These are phyloP conservation scores for Cephalophus harveyi DNA, from an alignment of 2,113 vertebrate species.

Conservation along the genomic window DNA sequence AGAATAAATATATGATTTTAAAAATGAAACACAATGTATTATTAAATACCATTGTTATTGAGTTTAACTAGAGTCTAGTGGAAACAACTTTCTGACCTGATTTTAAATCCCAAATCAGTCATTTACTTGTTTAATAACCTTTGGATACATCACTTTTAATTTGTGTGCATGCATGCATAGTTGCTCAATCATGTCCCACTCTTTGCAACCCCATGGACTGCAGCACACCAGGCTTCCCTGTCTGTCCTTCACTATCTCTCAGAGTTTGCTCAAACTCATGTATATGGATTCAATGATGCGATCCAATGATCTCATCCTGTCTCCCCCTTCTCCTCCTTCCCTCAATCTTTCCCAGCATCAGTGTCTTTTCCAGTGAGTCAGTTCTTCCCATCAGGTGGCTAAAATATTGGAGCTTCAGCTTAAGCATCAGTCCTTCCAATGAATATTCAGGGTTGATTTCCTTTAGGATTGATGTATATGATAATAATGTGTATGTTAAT, in stretches of 20 bases:
- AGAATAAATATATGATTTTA: not conserved
- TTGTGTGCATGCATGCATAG: not conserved
- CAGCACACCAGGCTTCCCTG: not conserved
- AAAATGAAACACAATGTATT: not conserved
- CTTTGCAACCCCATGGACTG: not conserved
- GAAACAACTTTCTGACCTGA: not conserved
- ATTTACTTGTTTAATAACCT: not conserved
- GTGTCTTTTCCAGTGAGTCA: not conserved
- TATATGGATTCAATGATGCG: not conserved
- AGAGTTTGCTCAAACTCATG: not conserved
- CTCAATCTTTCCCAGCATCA: not conserved
- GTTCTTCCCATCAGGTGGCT: not conserved
- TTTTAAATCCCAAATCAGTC: not conserved
- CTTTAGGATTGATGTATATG: not conserved
- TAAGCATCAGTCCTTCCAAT: not conserved
- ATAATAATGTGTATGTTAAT: not conserved
- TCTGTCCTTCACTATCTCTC: not conserved
- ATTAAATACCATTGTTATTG: not conserved
- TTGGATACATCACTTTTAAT: not conserved
- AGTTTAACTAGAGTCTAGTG: not conserved
- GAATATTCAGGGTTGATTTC: not conserved
- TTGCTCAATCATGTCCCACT: not conserved
- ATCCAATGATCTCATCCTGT: not conserved
- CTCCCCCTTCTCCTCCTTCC: not conserved
- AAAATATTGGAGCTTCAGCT: not conserved